Percentiles rank a stretch among this genome's conserved stretches.
Conservation (phyloP, 2,113 vertebrate genomes). For the Actinemys pallida region DNA sequence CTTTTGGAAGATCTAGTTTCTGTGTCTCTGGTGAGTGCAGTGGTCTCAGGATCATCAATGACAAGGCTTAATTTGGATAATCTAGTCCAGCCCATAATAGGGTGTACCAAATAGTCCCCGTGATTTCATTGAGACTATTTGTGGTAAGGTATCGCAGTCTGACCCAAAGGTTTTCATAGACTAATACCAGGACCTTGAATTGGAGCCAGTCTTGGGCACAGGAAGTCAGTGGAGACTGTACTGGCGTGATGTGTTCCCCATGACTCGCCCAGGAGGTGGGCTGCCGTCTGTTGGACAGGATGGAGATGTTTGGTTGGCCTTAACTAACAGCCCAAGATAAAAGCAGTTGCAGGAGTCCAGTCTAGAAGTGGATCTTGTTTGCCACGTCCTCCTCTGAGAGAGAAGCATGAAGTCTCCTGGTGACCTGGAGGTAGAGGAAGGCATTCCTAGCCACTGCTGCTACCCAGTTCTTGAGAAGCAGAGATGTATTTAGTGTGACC, state of each 20-base stretch:
- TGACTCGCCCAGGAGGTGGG: background rate
- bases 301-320: accelerated
- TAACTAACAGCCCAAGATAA: background rate
- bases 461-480: accelerated
- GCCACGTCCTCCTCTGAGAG: background rate
- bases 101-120: accelerated
- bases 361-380: background rate
- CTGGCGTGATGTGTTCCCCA: background rate
- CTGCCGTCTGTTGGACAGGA: accelerated
- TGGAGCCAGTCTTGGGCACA: background rate
- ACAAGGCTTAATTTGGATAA: background rate
- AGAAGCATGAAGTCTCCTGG: background rate
- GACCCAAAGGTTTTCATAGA: background rate
- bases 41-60: background rate
- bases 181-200: background rate
- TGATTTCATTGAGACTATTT: background rate
- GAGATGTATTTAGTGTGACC: constrained; percentile 33
- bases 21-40: background rate
- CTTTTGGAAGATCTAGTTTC: background rate
- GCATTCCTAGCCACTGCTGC: background rate
- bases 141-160: background rate
- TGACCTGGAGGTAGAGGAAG: background rate
- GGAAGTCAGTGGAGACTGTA: accelerated
- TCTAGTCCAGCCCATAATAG: background rate
- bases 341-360: background rate